These are phyloP conservation scores for Lithophane semibrunnea DNA, from an alignment of 2,888 invertebrate species.

Conservation along the genomic window DNA sequence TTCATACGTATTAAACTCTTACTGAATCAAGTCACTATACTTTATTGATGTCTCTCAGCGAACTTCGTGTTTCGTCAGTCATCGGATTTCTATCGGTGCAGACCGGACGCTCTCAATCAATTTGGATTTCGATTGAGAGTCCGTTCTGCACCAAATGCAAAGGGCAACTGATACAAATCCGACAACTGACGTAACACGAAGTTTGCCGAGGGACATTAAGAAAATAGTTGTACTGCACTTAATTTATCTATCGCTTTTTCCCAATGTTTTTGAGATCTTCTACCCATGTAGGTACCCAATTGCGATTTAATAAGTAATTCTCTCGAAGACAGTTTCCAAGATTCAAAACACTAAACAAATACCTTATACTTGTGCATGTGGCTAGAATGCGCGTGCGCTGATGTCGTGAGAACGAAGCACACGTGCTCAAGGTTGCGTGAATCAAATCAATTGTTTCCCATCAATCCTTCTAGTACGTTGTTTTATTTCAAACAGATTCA, in stretches of 20 bases:
- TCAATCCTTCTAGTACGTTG: slow-evolving; percentile 15
- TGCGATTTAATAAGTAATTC: not conserved
- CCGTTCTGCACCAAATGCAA: too few relatives aligned
- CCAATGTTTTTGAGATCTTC: not conserved
- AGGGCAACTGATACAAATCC: too few relatives aligned
- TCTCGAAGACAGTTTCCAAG: not conserved
- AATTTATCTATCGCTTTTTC: not conserved
- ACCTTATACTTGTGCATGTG: slow-evolving; percentile 13
- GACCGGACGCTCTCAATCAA: too few relatives aligned
- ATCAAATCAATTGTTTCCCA: slow-evolving; percentile 67
- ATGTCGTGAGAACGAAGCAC: slow-evolving; percentile 74
- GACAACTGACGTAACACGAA: too few relatives aligned
- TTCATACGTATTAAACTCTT: too few relatives aligned
- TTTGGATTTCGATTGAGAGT: too few relatives aligned
- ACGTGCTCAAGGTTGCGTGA: slow-evolving; percentile 71
- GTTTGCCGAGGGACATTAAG: too few relatives aligned
- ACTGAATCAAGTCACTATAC: too few relatives aligned
- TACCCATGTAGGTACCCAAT: too few relatives aligned
- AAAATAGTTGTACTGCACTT: not conserved
- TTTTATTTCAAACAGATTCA: slow-evolving; percentile 4
- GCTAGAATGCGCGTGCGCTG: slow-evolving; percentile 60
- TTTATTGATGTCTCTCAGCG: too few relatives aligned
- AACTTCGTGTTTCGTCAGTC: too few relatives aligned
- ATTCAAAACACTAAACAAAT: not conserved
- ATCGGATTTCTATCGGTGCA: too few relatives aligned